phyloP scores from a whole-genome alignment of 1,140 invertebrate species.

The Caenorhabditis tropicalis region DNA sequence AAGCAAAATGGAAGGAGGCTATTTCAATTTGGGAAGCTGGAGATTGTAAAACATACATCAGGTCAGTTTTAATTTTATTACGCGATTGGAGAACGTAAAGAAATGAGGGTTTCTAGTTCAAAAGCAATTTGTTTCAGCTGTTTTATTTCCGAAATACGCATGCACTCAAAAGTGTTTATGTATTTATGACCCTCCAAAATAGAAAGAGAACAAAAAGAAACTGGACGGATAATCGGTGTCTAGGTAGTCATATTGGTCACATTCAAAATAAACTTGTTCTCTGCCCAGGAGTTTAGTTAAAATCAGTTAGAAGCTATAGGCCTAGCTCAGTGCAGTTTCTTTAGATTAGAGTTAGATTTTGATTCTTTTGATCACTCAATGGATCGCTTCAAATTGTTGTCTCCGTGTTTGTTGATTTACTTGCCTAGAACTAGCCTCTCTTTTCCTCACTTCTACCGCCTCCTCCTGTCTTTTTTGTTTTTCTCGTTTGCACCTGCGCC shows the following conservation, averaged over 20 bases:
- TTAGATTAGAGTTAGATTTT: no score
- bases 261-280: neutral
- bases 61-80: neutral
- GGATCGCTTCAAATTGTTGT: no score
- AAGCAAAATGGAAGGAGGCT: slow-evolving; percentile 11
- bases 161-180: neutral
- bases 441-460: neutral
- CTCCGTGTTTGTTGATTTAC: neutral
- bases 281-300: no score
- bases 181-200: neutral
- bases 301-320: no score
- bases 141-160: neutral
- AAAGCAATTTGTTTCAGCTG: neutral
- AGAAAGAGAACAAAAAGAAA: slow-evolving; percentile 3
- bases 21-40: slow-evolving; percentile 12
- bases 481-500: slow-evolving; percentile 15
- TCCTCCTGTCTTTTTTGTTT: neutral
- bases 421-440: neutral
- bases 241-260: neutral
- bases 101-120: no score
- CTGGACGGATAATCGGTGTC: slow-evolving; percentile 38
- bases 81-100: no score
- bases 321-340: no score
- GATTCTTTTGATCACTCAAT: no score
- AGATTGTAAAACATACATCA: slow-evolving; percentile 23